Conservation (phyloP, 1,140 invertebrate species). For the Leptonema lineaticorne region DNA sequence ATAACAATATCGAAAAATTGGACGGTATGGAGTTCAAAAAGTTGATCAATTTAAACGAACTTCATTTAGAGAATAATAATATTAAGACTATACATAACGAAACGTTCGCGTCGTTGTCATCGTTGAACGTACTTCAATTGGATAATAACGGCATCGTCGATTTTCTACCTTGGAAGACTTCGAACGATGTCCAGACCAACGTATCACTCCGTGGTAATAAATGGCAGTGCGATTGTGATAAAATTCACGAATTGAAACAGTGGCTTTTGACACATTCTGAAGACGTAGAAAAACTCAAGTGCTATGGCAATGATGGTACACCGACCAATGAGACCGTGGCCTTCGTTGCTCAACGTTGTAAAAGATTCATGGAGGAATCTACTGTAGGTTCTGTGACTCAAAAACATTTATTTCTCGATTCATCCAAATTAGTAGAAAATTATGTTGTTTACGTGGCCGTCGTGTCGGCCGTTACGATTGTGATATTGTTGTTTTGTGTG, state of each 20-base stretch:
- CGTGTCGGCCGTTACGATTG: conserved; percentile 70
- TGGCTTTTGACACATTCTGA: conserved; percentile 60
- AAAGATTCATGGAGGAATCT: conserved; percentile 49
- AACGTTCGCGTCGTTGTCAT: conserved; percentile 72
- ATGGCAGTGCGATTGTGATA: conserved; percentile 73
- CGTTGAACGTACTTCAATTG: conserved; percentile 74
- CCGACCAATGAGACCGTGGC: conserved; percentile 55
- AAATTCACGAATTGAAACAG: conserved; percentile 62
- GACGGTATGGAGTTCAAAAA: conserved; percentile 76
- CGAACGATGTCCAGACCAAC: conserved; percentile 59
- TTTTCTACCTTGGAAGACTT: conserved; percentile 72
- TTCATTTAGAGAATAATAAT: conserved; percentile 79
- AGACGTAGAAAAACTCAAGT: conserved; percentile 54
- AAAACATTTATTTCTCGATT: conserved; percentile 57
- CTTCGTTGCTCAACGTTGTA: conserved; percentile 52
- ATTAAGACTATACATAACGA: conserved; percentile 73
- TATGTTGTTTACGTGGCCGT: conserved; percentile 82
- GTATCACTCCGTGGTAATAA: conserved; percentile 68
- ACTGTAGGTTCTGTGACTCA: conserved; percentile 56
- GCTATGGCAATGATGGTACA: conserved; percentile 51
- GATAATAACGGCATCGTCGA: conserved; percentile 77
- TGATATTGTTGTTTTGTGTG: conserved; percentile 72
- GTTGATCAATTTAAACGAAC: conserved; percentile 71
- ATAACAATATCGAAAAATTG: conserved; percentile 74
- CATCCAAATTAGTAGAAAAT: conserved; percentile 56